Evolutionary conservation across 2,888 invertebrate species (phyloP).

Genomic region (Leptinotarsa tumamoca): DNA sequence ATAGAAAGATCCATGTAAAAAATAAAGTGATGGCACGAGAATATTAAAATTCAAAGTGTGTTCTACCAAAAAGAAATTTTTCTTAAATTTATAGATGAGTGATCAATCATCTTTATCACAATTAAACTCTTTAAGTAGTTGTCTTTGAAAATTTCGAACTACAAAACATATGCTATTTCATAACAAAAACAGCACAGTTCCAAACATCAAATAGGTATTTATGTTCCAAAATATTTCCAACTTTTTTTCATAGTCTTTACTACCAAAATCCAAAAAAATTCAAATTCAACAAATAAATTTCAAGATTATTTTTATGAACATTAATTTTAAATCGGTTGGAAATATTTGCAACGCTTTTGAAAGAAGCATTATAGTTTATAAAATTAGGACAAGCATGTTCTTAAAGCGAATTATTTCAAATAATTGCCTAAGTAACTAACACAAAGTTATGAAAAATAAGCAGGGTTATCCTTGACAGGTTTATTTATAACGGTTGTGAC

Average conservation of each 20-base stretch:
- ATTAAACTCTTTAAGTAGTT: constrained; percentile 51
- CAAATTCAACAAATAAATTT: no score
- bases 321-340: background rate
- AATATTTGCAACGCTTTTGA: constrained; percentile 21
- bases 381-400: constrained; percentile 51
- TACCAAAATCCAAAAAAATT: no score
- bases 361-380: constrained; percentile 37
- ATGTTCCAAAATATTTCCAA: constrained; percentile 29
- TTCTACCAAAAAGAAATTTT: constrained; percentile 24
- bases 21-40: constrained; percentile 58
- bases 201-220: constrained; percentile 42
- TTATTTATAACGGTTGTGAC: constrained; percentile 13
- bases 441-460: constrained; percentile 42
- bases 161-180: constrained; percentile 57
- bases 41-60: constrained; percentile 34
- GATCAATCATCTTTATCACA: constrained; percentile 56
- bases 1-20: constrained; percentile 48
- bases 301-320: background rate
- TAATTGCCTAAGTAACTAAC: constrained; percentile 65
- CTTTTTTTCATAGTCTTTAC: background rate
- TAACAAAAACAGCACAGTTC: constrained; percentile 62
- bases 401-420: constrained; percentile 65
- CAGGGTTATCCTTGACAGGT: constrained; percentile 24
- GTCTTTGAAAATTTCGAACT: constrained; percentile 50
- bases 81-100: constrained; percentile 48